A percentile compares a stretch with the other conserved stretches of the same genome.
phyloP scores from a whole-genome alignment of 2,888 invertebrate species.

The Drosophila anomelani region DNA sequence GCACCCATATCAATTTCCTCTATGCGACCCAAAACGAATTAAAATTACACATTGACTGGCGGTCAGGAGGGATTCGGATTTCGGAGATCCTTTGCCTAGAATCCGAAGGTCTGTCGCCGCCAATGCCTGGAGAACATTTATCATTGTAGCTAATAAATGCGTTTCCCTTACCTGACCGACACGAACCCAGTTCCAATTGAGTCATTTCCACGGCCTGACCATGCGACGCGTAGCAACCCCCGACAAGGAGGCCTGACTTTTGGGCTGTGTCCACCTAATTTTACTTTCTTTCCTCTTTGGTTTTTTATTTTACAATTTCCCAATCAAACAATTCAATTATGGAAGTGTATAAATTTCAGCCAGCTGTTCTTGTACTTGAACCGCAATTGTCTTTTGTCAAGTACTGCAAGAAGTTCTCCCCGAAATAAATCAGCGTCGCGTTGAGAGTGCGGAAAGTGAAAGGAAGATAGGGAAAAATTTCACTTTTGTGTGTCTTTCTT shows the following conservation, averaged over 20 bases:
- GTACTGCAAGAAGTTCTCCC: slow-evolving; percentile 30
- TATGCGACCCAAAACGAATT: slow-evolving; percentile 72
- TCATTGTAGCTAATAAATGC: slow-evolving; percentile 77
- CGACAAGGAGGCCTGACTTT: slow-evolving; percentile 17
- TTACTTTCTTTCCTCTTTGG: slow-evolving; percentile 21
- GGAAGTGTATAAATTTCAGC: slow-evolving; percentile 37
- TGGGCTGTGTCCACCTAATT: slow-evolving; percentile 37
- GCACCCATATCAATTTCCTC: slow-evolving; percentile 72
- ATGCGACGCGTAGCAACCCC: slow-evolving; percentile 15
- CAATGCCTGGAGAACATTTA: slow-evolving; percentile 63
- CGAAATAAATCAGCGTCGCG: slow-evolving; percentile 31
- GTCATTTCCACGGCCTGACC: slow-evolving; percentile 56
- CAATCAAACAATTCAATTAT: slow-evolving; percentile 71
- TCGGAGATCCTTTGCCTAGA: slow-evolving; percentile 54
- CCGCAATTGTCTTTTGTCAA: slow-evolving; percentile 58
- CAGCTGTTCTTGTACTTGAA: slow-evolving; percentile 69
- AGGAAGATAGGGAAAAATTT: slow-evolving; percentile 11
- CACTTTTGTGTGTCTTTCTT: neutral
- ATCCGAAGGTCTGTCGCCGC: slow-evolving; percentile 33
- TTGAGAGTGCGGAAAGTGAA: slow-evolving; percentile 37
- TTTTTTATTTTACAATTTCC: slow-evolving; percentile 18
- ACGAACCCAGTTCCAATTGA: slow-evolving; percentile 66
- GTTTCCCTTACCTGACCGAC: slow-evolving; percentile 65
- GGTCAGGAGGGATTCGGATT: slow-evolving; percentile 26
- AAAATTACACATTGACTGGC: slow-evolving; percentile 68